Base-by-base conservation (phyloP, 2,113 vertebrate species). In the Mohoua ochrocephala region DNA sequence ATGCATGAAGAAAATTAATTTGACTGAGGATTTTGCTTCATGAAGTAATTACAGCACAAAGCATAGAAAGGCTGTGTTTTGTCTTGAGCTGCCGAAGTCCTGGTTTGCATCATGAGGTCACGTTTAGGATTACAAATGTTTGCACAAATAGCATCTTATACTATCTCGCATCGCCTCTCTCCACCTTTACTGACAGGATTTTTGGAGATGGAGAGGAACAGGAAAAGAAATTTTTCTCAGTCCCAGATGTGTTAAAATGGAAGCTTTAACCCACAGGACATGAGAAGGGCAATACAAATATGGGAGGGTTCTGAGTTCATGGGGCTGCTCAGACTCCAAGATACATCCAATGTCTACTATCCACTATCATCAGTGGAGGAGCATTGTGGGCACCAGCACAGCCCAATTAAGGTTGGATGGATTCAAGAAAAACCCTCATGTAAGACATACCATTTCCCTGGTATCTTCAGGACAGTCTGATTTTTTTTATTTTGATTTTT, bases 1-100 rank as follows among this genome's bases (percentile, higher is more conserved):
- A 90, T 21, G 81, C 53, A 64, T 71, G 81, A 56, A 93, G 82
- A 91, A 95, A 93, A 97, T 64, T 18, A 56, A 96, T 94, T 89
- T 65, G 76, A 96, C 87, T 79, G 80, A 91, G 84, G 83, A 82
- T 94, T 95, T 94, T 92, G 68, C 93, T 97, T 96, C 89, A 87
- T 86, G 67, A 97, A 93, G 85, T 93, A 97, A 98, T 93, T 93
- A 84, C 44, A 39, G 71, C 74, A 52, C 68, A 56, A 96, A 88
- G 70, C 79, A 39, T 84, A 89, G 97, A 94, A 95, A 94, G 65
- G 84, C 64, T 96, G 65, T 65, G 31, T 87, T 96, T 93, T 89
- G 77, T 87, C 97, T 53, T 75, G 60, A 87, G 82, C 64, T 18
- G 24, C 80, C 73, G 14, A 81, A 92, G 35, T 56, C 83, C 53